Evolutionary conservation across 2,113 vertebrate species (phyloP).

Genomic region (Actinemys pallida): DNA sequence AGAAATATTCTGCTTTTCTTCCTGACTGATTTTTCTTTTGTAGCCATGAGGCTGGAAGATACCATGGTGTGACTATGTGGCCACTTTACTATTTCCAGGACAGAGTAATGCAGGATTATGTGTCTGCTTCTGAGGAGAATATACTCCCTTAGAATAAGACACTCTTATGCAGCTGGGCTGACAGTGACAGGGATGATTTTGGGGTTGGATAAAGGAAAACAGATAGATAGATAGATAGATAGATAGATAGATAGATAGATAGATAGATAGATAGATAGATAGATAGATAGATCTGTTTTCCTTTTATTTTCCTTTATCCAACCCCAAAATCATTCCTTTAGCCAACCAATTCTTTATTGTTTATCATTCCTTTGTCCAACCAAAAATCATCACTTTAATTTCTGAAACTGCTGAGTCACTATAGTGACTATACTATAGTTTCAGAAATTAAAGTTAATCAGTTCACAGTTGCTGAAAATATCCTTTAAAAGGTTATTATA

Average conservation of each 20-base stretch:
- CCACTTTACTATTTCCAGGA: background rate
- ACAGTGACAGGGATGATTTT: background rate
- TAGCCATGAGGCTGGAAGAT: background rate
- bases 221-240: too few species aligned
- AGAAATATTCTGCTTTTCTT: background rate
- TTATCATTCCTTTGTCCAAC: too few species aligned
- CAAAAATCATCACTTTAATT: too few species aligned
- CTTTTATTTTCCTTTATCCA: too few species aligned
- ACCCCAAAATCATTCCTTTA: too few species aligned
- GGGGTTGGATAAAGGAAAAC: background rate
- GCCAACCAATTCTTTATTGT: too few species aligned
- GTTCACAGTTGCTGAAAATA: background rate
- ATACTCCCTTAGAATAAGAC: background rate
- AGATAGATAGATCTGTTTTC: too few species aligned
- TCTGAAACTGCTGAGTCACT: background rate
- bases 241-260: too few species aligned
- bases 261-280: too few species aligned
- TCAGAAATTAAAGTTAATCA: background rate
- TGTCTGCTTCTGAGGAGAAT: background rate
- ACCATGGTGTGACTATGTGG: background rate
- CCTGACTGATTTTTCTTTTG: background rate
- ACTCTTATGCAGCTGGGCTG: background rate
- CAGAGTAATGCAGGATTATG: rapidly evolving
- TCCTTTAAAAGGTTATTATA: rapidly evolving
- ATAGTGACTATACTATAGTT: background rate